Percentiles rank a stretch among this genome's conserved stretches.
Evolutionary conservation across 2,797 vertebrate species (phyloP).

Genomic region (Gouania willdenowi): DNA sequence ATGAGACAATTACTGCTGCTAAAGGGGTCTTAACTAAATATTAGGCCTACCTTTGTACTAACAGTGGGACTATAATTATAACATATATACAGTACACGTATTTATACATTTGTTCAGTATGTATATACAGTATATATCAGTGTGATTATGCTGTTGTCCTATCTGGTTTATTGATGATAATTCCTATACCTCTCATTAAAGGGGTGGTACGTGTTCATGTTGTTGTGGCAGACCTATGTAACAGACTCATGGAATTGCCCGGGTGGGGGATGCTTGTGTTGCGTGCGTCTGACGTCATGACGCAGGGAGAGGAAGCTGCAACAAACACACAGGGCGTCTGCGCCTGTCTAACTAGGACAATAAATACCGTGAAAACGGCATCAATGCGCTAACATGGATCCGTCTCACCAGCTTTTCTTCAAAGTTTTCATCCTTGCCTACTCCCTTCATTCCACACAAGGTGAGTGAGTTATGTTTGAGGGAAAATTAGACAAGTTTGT

Average conservation of each 20-base stretch:
- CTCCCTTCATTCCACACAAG: constrained; percentile 60
- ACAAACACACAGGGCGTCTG: constrained; percentile 82
- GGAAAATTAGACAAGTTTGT: constrained; percentile 14
- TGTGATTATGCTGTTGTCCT: too few relatives aligned
- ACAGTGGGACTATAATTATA: too few relatives aligned
- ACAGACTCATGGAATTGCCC: constrained; percentile 25
- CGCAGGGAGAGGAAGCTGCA: constrained; percentile 69
- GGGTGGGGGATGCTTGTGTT: constrained; percentile 32
- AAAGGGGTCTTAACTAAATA: too few relatives aligned
- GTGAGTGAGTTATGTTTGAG: constrained; percentile 58
- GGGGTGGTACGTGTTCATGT: too few relatives aligned
- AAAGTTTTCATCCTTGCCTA: constrained; percentile 63
- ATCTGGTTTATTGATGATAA: too few relatives aligned
- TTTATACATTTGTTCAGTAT: too few relatives aligned
- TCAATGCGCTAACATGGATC: constrained; percentile 76
- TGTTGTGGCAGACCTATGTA: too few relatives aligned
- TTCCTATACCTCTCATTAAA: too few relatives aligned
- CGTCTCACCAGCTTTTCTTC: constrained; percentile 64
- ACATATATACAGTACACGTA: too few relatives aligned
- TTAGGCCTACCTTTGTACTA: too few relatives aligned
- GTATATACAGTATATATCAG: too few relatives aligned
- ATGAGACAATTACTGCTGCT: too few relatives aligned
- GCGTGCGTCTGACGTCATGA: constrained; percentile 71
- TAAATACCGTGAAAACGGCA: constrained; percentile 71
- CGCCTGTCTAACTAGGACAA: constrained; percentile 78